These are phyloP conservation scores for Chloroceryle inda DNA, from an alignment of 2,797 vertebrate species.

Conservation along the genomic window DNA sequence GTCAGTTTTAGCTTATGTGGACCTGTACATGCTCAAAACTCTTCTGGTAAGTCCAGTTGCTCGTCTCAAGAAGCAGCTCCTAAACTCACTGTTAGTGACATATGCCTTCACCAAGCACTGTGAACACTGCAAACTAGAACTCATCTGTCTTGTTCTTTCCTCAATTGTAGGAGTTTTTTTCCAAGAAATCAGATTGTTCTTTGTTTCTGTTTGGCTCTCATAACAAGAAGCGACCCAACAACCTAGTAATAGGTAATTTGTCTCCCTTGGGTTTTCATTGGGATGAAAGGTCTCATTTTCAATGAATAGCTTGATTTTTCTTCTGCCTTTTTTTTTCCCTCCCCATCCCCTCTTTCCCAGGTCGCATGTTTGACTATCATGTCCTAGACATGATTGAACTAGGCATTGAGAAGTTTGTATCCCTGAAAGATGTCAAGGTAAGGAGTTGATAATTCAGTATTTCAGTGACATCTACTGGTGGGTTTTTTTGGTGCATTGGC, in stretches of 20 bases:
- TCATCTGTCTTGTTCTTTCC: neutral
- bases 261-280: neutral
- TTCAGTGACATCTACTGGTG: slow-evolving; percentile 47
- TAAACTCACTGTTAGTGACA: neutral
- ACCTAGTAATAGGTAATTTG: slow-evolving; percentile 91
- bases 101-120: neutral
- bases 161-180: slow-evolving; percentile 92
- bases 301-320: neutral
- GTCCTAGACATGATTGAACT: slow-evolving; percentile 97
- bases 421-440: slow-evolving; percentile 93
- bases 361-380: slow-evolving; percentile 96
- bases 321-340: neutral
- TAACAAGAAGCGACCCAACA: slow-evolving; percentile 97
- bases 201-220: slow-evolving; percentile 97
- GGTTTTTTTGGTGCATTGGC: neutral
- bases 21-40: neutral
- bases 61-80: neutral
- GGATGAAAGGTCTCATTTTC: neutral
- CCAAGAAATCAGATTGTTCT: slow-evolving; percentile 95
- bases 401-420: slow-evolving; percentile 91
- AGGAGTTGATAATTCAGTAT: neutral
- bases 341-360: slow-evolving; percentile 73
- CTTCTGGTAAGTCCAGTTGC: neutral
- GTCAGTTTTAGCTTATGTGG: neutral
- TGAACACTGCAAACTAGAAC: neutral